Base-by-base conservation (phyloP, 1,140 invertebrate genomes). In the Penaeus japonicus region DNA sequence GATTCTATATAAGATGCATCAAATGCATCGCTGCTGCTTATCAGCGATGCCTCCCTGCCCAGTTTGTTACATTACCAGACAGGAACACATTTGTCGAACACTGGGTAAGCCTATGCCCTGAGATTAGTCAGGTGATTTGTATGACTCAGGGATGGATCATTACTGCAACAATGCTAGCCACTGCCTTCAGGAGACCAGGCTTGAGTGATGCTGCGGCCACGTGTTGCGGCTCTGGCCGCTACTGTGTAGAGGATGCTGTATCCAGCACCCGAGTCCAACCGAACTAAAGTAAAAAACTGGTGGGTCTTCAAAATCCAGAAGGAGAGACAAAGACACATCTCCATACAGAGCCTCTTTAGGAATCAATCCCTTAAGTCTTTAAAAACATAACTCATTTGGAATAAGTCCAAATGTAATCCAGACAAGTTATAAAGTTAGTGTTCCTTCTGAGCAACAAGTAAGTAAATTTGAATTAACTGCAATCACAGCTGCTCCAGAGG, bases 271-370 rank as follows among this genome's bases (percentile, higher is more conserved):
- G 54, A 89, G 81, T 84, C 83, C 82, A 89, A 89, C 87, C 77
- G 59, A 89, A 89, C 87, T 54, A 22, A 88, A 88, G 35, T 55
- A 57, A 55, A 75, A 83, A 70, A 80, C 77, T 77, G 55, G 70
- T 82, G 70, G 87, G 70, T 83, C 54, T 83, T 88, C 81, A 83
- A 83, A 88, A 83, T 83, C 87, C 82, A 84, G 87, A 78, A 84
- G 87, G 87, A 89, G 87, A 89, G 87, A 89, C 87, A 89, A 79
- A 85, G 82, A 84, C 86, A 88, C 82, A 89, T 89, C 82, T 89
- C 87, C 87, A 54, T 85, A 77, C 47, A 75, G 82, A 89, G 87
- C 87, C 87, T 89, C 87, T 39, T 79, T 35, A 54, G 57, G 81
- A 84, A 84, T 87, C 86, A 82, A 82, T 82, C 86, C 86, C 35